Base-by-base conservation (phyloP, 2,888 invertebrate genomes). In the Mayetiola destructor region DNA sequence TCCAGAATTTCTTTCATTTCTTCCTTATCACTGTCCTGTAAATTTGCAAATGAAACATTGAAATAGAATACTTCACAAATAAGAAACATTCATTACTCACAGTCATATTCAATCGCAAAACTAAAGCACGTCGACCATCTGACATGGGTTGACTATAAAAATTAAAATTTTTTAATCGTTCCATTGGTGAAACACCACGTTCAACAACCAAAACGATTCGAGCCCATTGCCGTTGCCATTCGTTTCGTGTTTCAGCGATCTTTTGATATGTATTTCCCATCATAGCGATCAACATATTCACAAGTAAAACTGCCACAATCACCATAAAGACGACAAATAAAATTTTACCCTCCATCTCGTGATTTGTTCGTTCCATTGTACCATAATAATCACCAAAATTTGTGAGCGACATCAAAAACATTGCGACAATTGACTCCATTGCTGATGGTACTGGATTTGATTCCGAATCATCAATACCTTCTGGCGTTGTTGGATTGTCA, bases 151-250 rank as follows among this genome's bases (percentile, higher is more conserved):
- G 92, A 32, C 94, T 94, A 70, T 99, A 99, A 40, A 85, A 81
- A 75, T 88, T 80, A 61, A 95, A 79, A 65, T 93, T 88, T 67
- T 84, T 83, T 48, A 89, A 74, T 29, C 97, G 76, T 68, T 92
- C 89, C 12, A 83, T 80, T 0, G 95, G 94, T 57, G 88, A 85
- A 1, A 97, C 91, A n/a, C 95, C 94, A 70, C 97, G 78, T 70
- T 99, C 97, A 21, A 97, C 91, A 36, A 97, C 95, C 61, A 97
- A 75, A 35, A 97, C 96, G 60, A 97, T 97, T 62, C 96, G 78
- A 0, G 97, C 97, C 96, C 96, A 97, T 81, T 96, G 79, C 67
- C 97, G 76, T 72, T 96, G 94, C 95, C 96, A 97, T 72, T 97
- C 96, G 69, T 96, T 96, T 63, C 91, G 80, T 0, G 95, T 94